Conservation (phyloP, 1,140 invertebrate genomes). For the Grapholita molesta region DNA sequence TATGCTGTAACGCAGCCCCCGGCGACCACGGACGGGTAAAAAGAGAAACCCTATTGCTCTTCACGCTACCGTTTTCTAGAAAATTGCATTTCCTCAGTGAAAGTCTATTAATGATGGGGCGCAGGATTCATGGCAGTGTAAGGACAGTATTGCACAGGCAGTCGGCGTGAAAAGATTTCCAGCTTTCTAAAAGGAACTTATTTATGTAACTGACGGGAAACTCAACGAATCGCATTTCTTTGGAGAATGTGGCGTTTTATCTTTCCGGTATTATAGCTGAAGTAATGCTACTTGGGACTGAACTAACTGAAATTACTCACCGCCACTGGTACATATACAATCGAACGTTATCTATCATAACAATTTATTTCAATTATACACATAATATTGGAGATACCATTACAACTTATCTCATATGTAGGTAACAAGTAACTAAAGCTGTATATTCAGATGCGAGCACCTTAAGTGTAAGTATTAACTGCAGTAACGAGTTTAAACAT, state of each 20-base stretch:
- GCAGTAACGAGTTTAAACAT: too few species aligned
- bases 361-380: too few species aligned
- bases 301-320: neutral
- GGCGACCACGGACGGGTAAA: constrained; percentile 61
- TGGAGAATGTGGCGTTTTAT: constrained; percentile 27
- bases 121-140: constrained; percentile 48
- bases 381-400: too few species aligned
- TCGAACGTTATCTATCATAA: too few species aligned
- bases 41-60: constrained; percentile 63
- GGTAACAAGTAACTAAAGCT: too few species aligned
- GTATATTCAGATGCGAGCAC: too few species aligned
- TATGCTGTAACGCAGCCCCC: constrained; percentile 58
- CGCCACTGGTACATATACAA: too few species aligned
- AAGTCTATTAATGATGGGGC: constrained; percentile 65
- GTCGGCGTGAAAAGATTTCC: constrained; percentile 27
- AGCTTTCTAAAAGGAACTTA: constrained; percentile 37
- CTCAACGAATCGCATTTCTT: constrained; percentile 29
- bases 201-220: constrained; percentile 35
- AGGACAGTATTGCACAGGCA: constrained; percentile 47
- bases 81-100: constrained; percentile 73
- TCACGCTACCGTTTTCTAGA: constrained; percentile 73
- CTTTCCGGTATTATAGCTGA: constrained; percentile 26
- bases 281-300: constrained; percentile 16
- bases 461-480: too few species aligned
- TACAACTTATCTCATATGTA: too few species aligned